phyloP scores from a whole-genome alignment of 2,888 invertebrate species.

The Drosophila demipolita region DNA sequence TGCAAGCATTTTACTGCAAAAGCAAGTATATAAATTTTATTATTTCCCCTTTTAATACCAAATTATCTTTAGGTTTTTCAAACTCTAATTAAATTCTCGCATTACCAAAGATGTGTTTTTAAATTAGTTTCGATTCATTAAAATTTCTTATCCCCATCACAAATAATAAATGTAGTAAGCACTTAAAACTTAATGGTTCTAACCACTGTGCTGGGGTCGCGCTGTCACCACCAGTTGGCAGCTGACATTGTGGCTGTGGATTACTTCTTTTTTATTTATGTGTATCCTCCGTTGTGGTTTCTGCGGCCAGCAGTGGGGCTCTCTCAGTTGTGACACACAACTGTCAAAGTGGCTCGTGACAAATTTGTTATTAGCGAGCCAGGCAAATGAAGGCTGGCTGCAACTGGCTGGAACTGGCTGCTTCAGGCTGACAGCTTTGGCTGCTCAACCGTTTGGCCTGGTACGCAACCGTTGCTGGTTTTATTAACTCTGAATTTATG shows the following conservation, averaged over 20 bases:
- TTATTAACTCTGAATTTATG: slow-evolving; percentile 82
- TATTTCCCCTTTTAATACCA: not conserved
- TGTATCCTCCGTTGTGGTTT: slow-evolving; percentile 25
- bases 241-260: slow-evolving; percentile 51
- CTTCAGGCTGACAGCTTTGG: slow-evolving; percentile 38
- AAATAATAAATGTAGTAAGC: not conserved
- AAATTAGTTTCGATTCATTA: not conserved
- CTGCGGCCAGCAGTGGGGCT: slow-evolving; percentile 47
- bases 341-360: slow-evolving; percentile 82
- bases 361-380: slow-evolving; percentile 75
- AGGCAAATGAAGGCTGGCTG: slow-evolving; percentile 27
- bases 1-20: not conserved
- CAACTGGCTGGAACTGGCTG: not conserved
- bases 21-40: not conserved
- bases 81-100: not conserved
- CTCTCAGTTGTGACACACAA: slow-evolving; percentile 70
- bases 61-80: not conserved
- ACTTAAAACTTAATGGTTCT: not conserved
- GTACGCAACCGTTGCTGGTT: slow-evolving; percentile 43
- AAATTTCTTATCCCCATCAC: not conserved
- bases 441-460: slow-evolving; percentile 21
- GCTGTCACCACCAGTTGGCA: slow-evolving; percentile 60
- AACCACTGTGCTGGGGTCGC: slow-evolving; percentile 45
- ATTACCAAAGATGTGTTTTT: not conserved
- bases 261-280: not conserved